These are phyloP conservation scores for Cordilura impudica DNA, from an alignment of 2,888 invertebrate species.

Conservation along the genomic window DNA sequence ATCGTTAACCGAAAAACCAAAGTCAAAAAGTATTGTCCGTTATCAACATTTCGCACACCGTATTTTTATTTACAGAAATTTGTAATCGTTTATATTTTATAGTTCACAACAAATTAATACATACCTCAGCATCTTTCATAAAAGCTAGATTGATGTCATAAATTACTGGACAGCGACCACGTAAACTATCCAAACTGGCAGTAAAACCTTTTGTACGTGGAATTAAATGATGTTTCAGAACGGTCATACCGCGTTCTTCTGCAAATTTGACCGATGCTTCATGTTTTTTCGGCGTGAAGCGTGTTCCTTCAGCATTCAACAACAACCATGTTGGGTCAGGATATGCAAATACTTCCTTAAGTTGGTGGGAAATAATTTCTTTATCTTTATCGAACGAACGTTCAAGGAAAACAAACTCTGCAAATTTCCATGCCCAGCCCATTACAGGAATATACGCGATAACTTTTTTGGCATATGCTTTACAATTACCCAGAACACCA, in stretches of 20 bases:
- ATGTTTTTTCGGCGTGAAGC: slow-evolving; percentile 92
- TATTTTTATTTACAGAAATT: too few relatives aligned
- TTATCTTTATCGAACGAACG: slow-evolving; percentile 94
- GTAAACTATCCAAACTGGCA: slow-evolving; percentile 89
- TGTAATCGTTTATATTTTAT: too few relatives aligned
- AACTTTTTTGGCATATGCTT: slow-evolving; percentile 95
- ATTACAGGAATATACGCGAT: slow-evolving; percentile 94
- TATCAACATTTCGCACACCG: too few relatives aligned
- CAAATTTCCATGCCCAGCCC: slow-evolving; percentile 98
- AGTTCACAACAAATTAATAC: too few relatives aligned
- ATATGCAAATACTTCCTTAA: slow-evolving; percentile 90
- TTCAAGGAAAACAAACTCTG: slow-evolving; percentile 95
- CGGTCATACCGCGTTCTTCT: slow-evolving; percentile 88
- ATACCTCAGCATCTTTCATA: slow-evolving; percentile 81
- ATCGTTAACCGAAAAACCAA: too few relatives aligned
- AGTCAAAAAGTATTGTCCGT: too few relatives aligned
- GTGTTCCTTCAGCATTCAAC: slow-evolving; percentile 94
- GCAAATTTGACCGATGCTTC: slow-evolving; percentile 93
- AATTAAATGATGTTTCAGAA: slow-evolving; percentile 91
- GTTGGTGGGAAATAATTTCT: slow-evolving; percentile 87
- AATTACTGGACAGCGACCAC: slow-evolving; percentile 88
- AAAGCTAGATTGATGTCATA: slow-evolving; percentile 90
- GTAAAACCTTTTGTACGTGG: slow-evolving; percentile 97
- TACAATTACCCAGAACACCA: slow-evolving; percentile 92
- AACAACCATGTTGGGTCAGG: slow-evolving; percentile 94